Percentiles rank a stretch among this genome's conserved stretches.
These are phyloP conservation scores for Caenorhabditis doughertyi DNA, from an alignment of 2,888 invertebrate species.

Conservation along the genomic window DNA sequence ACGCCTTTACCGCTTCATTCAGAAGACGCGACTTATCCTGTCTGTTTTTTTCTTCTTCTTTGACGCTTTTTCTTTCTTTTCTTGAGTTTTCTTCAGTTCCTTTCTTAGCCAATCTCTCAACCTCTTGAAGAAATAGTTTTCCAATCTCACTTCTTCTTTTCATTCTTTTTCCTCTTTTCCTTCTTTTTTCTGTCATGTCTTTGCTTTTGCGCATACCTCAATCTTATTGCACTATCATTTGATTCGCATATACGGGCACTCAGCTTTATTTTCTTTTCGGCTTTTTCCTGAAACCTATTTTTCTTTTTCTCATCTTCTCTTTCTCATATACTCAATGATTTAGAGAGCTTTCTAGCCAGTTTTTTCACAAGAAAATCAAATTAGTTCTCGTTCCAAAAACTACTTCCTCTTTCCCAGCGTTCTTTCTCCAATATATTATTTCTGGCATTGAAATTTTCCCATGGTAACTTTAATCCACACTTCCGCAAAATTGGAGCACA, in stretches of 20 bases:
- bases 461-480: conserved; percentile 3
- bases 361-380: too few species aligned
- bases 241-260: background rate
- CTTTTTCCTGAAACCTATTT: background rate
- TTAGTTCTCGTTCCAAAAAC: too few species aligned
- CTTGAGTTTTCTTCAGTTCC: conserved; percentile 12
- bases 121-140: conserved; percentile 45
- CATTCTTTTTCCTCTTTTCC: conserved; percentile 23
- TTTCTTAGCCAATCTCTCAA: conserved; percentile 43
- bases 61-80: conserved; percentile 34
- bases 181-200: conserved; percentile 3
- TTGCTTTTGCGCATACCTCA: conserved; percentile 9
- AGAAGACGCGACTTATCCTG: conserved; percentile 45
- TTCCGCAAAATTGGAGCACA: conserved; percentile 13
- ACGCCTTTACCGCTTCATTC: conserved; percentile 26
- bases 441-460: background rate
- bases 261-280: conserved; percentile 2
- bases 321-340: too few species aligned
- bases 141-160: conserved; percentile 52
- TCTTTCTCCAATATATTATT: background rate
- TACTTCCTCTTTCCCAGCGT: background rate
- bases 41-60: conserved; percentile 33
- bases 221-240: conserved; percentile 8
- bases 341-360: too few species aligned
- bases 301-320: conserved; percentile 1